Evolutionary conservation across 2,113 vertebrate species (phyloP).

Genomic region (Nycticryphes semicollaris): DNA sequence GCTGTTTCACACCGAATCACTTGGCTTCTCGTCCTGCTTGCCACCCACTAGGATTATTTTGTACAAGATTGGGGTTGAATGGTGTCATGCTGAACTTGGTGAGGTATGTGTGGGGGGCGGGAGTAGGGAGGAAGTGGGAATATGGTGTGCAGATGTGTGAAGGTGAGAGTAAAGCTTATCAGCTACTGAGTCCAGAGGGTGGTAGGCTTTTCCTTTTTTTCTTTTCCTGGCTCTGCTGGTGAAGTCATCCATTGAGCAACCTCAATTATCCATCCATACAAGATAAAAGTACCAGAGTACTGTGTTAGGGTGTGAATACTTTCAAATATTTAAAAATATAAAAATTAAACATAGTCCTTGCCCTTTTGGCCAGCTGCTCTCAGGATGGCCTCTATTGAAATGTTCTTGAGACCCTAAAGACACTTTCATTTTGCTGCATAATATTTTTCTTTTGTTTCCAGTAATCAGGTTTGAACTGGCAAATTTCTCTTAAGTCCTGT

Average conservation of each 20-base stretch:
- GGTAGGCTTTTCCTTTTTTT: background rate
- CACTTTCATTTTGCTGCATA: background rate
- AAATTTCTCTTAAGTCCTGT: background rate
- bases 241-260: background rate
- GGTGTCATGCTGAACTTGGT: background rate
- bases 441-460: background rate
- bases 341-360: background rate
- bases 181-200: slow-evolving; percentile 45
- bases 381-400: background rate
- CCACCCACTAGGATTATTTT: slow-evolving; percentile 6
- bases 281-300: background rate
- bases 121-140: background rate
- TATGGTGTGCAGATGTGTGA: slow-evolving; percentile 57
- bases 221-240: background rate
- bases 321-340: background rate
- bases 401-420: background rate
- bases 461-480: background rate
- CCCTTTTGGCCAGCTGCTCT: background rate
- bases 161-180: slow-evolving; percentile 62
- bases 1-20: background rate
- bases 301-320: background rate
- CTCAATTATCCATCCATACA: background rate
- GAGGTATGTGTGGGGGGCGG: background rate
- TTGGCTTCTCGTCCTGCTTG: background rate
- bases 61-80: background rate